These are phyloP conservation scores for Machimus atricapillus DNA, from an alignment of 2,888 invertebrate species.

Conservation along the genomic window DNA sequence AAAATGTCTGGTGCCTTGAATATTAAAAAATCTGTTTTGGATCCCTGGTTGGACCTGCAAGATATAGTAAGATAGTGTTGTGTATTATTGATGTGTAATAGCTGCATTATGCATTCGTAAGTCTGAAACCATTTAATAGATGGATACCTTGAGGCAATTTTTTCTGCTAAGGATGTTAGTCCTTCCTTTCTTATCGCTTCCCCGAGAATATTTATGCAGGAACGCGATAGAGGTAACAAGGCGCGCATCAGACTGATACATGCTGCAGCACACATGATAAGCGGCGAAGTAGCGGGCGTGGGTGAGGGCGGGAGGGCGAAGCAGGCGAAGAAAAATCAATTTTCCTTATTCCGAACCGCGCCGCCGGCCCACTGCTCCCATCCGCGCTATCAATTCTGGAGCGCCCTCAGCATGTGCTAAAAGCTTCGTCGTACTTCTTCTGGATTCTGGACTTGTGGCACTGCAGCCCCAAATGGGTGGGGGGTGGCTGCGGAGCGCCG, in stretches of 20 bases:
- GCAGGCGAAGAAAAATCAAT: slow-evolving; percentile 2
- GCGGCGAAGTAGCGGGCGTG: background rate
- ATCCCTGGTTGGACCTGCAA: background rate
- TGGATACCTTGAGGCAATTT: background rate
- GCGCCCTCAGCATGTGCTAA: slow-evolving; percentile 1
- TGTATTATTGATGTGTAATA: background rate
- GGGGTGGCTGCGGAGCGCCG: background rate
- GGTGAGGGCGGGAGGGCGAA: background rate
- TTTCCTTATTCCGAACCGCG: background rate
- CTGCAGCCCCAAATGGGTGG: background rate
- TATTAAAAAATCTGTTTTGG: background rate
- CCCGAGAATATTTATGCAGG: background rate
- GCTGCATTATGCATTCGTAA: background rate
- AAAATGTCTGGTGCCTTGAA: background rate
- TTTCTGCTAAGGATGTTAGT: background rate
- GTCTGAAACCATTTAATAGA: background rate
- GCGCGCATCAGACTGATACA: background rate
- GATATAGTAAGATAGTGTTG: background rate
- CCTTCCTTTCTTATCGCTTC: background rate
- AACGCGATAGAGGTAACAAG: background rate
- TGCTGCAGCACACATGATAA: background rate
- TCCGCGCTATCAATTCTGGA: background rate
- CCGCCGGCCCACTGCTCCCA: background rate
- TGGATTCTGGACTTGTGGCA: background rate
- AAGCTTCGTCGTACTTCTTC: slow-evolving; percentile 7